Evolutionary conservation across 2,888 invertebrate species (phyloP).

Genomic region (Calliphora vomitoria): DNA sequence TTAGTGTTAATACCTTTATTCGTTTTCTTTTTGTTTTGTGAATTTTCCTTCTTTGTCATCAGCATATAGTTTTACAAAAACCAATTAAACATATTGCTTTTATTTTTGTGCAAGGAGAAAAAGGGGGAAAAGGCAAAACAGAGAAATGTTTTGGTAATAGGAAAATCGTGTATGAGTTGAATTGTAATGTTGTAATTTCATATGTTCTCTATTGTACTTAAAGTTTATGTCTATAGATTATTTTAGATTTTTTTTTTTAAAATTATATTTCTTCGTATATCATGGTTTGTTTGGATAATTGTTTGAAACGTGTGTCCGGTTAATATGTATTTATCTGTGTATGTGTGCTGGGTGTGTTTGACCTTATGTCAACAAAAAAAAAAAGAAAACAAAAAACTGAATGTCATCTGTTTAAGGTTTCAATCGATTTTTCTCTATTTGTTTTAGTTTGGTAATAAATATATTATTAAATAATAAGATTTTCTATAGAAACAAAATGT

Average conservation of each 20-base stretch:
- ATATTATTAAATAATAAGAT: constrained; percentile 5
- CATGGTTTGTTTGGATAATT: constrained; percentile 6
- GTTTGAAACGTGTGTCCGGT: constrained; percentile 26
- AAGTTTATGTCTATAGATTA: constrained; percentile 15
- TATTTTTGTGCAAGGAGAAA: constrained; percentile 13
- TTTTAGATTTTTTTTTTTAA: constrained; percentile 37
- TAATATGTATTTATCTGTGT: constrained; percentile 9
- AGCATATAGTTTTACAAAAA: constrained; percentile 65
- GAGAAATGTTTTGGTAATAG: not conserved
- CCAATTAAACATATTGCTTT: constrained; percentile 62
- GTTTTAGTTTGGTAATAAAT: constrained; percentile 25
- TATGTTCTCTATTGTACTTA: constrained; percentile 5
- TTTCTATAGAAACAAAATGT: no score
- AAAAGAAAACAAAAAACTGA: constrained; percentile 31
- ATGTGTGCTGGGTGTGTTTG: constrained; percentile 1
- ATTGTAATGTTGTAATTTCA: constrained; percentile 30
- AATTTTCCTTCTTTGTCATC: constrained; percentile 41
- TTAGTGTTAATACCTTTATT: constrained; percentile 68
- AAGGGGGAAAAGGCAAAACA: not conserved
- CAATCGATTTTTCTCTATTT: constrained; percentile 42
- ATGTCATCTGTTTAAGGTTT: constrained; percentile 64
- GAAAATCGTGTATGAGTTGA: constrained; percentile 11
- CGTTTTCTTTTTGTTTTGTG: constrained; percentile 1
- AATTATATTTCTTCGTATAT: not conserved
- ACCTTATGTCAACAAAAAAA: constrained; percentile 41